These are phyloP conservation scores for Gymnodraco acuticeps DNA, from an alignment of 2,797 vertebrate species.

Conservation along the genomic window DNA sequence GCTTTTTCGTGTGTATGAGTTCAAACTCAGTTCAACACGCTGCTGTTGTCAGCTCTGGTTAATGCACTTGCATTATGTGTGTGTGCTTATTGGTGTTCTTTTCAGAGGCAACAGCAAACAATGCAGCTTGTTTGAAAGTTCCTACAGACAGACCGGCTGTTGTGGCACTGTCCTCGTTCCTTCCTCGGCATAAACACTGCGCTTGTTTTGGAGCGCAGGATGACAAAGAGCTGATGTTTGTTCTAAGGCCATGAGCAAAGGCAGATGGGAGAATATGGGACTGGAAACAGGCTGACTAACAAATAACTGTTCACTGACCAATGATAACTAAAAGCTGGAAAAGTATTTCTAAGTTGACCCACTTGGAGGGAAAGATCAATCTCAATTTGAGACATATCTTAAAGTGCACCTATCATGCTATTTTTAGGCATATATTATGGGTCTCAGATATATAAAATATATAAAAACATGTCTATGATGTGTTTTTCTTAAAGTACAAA, in stretches of 20 bases:
- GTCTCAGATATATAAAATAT: too few species aligned
- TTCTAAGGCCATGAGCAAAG: not conserved
- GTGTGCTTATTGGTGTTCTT: not conserved
- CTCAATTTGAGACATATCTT: too few species aligned
- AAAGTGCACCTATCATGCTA: too few species aligned
- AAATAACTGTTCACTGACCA: too few species aligned
- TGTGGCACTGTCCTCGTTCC: slow-evolving; percentile 16
- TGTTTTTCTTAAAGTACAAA: too few species aligned
- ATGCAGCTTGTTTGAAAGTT: slow-evolving; percentile 25
- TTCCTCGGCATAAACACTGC: slow-evolving; percentile 10
- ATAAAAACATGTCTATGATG: too few species aligned
- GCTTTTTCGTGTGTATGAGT: slow-evolving; percentile 11
- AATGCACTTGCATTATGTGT: not conserved
- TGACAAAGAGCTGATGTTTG: not conserved
- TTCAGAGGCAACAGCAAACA: slow-evolving; percentile 41
- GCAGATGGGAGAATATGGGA: not conserved
- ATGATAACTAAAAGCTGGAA: not conserved
- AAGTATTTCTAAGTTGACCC: not conserved
- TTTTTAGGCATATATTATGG: too few species aligned
- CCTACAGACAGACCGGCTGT: not conserved
- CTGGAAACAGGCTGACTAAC: not conserved
- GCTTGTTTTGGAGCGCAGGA: slow-evolving; percentile 1
- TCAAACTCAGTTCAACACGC: slow-evolving; percentile 39
- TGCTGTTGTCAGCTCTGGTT: slow-evolving; percentile 13
- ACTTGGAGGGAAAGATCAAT: not conserved